Conservation (phyloP, 2,797 vertebrate species). For the Eupleurogrammus muticus region DNA sequence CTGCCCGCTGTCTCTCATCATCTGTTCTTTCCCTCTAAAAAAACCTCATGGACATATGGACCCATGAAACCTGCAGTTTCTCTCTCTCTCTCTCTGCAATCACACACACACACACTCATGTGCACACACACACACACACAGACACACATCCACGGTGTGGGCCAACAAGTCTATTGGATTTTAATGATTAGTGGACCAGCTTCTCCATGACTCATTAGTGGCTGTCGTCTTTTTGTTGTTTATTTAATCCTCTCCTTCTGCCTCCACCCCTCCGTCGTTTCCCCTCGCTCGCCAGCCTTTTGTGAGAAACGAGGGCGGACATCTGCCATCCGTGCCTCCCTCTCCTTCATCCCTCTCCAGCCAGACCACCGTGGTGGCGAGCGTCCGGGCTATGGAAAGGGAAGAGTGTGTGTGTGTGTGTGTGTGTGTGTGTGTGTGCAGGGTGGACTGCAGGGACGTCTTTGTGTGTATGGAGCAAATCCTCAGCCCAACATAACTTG, state of each 20-base stretch:
- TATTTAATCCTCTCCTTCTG: conserved; percentile 81
- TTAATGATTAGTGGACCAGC: conserved; percentile 76
- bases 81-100: conserved; percentile 40
- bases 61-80: conserved; percentile 69
- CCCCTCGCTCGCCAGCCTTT: conserved; percentile 75
- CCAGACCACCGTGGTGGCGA: conserved; percentile 77
- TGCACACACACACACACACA: conserved; percentile 35
- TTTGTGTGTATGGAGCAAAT: conserved; percentile 61
- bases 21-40: conserved; percentile 78
- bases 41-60: conserved; percentile 81
- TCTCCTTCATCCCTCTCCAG: conserved; percentile 80
- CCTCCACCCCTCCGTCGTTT: conserved; percentile 70
- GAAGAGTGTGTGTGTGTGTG: conserved; percentile 67
- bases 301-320: conserved; percentile 81
- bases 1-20: conserved; percentile 76
- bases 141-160: conserved; percentile 49
- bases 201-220: conserved; percentile 79
- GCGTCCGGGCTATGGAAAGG: conserved; percentile 62
- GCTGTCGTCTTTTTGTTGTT: conserved; percentile 75
- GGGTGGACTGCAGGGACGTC: conserved; percentile 36
- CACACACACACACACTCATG: conserved; percentile 29
- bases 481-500: conserved; percentile 29
- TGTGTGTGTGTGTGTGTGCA: conserved; percentile 32
- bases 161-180: conserved; percentile 78
- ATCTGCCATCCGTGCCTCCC: conserved; percentile 84